A percentile compares a stretch with the other conserved stretches of the same genome.
phyloP scores from a whole-genome alignment of 2,113 vertebrate species.

The Corydoras maculifer region DNA sequence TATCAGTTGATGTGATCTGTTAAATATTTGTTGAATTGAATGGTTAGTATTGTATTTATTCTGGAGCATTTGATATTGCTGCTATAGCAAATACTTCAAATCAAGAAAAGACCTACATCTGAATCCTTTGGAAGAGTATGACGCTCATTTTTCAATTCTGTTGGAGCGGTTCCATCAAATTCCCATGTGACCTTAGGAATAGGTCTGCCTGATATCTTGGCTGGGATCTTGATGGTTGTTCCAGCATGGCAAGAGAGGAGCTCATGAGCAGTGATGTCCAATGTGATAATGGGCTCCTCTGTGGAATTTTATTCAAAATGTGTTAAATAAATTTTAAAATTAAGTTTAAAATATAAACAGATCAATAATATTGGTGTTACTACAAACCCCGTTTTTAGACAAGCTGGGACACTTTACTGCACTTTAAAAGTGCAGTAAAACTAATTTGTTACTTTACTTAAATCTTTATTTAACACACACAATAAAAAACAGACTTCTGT shows the following conservation, averaged over 20 bases:
- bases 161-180: conserved; percentile 86
- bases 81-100: background rate
- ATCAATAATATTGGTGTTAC: too few species aligned
- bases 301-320: conserved; percentile 38
- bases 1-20: conserved; percentile 80
- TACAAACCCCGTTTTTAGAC: too few species aligned
- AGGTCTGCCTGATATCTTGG: conserved; percentile 79
- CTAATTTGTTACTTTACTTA: too few species aligned
- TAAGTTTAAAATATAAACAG: too few species aligned
- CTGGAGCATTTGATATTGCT: background rate
- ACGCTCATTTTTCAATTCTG: conserved; percentile 79
- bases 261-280: conserved; percentile 79
- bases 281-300: conserved; percentile 81
- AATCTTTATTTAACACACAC: too few species aligned
- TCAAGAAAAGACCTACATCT: conserved; percentile 65
- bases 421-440: too few species aligned
- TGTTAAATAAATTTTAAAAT: too few species aligned
- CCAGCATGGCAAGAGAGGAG: conserved; percentile 78
- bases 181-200: conserved; percentile 87
- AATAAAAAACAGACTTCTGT: too few species aligned
- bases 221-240: conserved; percentile 79
- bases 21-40: conserved; percentile 4
- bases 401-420: too few species aligned
- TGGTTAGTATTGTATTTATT: too few species aligned
- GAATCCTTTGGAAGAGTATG: conserved; percentile 86